phyloP scores from a whole-genome alignment of 2,888 invertebrate genomes.

The Allygus modestus region DNA sequence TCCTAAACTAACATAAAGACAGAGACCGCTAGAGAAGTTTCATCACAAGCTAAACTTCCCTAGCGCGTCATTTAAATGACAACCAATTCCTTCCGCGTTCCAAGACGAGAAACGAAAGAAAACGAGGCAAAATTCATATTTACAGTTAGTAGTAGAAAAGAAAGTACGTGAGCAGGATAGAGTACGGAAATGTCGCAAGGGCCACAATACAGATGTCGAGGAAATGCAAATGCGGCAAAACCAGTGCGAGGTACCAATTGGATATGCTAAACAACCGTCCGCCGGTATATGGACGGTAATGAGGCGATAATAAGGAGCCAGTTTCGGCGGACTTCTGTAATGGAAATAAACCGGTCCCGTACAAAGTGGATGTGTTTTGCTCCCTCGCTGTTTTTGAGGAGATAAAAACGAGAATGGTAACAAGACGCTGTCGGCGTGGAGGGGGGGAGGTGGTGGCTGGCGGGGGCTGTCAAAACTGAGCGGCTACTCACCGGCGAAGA shows the following conservation, averaged over 20 bases:
- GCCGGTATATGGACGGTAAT: not conserved
- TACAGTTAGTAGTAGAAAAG: too few relatives aligned
- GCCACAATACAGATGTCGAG: constrained; percentile 39
- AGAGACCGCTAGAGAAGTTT: not conserved
- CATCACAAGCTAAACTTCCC: not conserved
- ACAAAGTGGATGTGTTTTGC: not conserved
- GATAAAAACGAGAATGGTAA: not conserved
- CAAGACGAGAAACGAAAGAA: not conserved
- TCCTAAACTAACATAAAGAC: not conserved
- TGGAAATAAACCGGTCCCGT: constrained; percentile 27
- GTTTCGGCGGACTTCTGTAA: not conserved
- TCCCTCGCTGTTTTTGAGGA: not conserved
- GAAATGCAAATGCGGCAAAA: too few relatives aligned
- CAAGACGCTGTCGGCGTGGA: not conserved
- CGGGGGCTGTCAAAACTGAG: too few relatives aligned
- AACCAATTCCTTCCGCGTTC: not conserved
- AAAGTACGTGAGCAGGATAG: not conserved
- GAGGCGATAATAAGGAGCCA: not conserved
- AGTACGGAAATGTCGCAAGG: not conserved
- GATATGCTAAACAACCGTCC: constrained; percentile 30
- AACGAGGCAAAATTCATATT: not conserved
- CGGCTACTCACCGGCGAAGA: too few relatives aligned
- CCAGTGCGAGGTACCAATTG: constrained; percentile 39
- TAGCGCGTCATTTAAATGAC: not conserved
- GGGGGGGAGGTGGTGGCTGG: too few relatives aligned